phyloP scores from a whole-genome alignment of 2,888 invertebrate species.

The Carcina quercana region DNA sequence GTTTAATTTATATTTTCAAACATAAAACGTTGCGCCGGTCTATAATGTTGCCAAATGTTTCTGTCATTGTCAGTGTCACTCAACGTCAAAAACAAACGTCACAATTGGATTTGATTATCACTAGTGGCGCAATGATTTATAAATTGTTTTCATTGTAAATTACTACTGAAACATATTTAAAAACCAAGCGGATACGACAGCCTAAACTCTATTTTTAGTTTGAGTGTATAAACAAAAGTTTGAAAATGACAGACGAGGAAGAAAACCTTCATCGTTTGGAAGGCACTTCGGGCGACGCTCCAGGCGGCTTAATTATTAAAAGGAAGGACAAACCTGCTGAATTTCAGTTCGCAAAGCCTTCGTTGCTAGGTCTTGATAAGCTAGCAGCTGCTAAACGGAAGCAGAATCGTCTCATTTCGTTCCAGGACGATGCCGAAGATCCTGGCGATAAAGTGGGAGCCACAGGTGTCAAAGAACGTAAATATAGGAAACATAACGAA shows the following conservation, averaged over 20 bases:
- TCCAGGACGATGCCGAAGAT: conserved; percentile 58
- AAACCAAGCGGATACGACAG: no score
- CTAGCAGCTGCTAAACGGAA: conserved; percentile 85
- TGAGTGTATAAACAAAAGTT: no score
- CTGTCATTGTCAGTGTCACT: no score
- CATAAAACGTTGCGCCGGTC: no score
- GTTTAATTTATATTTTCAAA: no score
- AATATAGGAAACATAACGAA: conserved; percentile 85
- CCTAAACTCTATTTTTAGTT: no score
- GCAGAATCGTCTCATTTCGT: conserved; percentile 80
- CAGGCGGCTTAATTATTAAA: conserved; percentile 83
- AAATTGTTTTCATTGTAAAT: no score
- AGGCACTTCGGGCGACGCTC: conserved; percentile 77
- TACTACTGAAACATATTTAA: no score
- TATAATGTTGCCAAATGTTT: no score
- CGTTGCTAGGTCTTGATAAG: conserved; percentile 88
- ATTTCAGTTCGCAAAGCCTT: conserved; percentile 85
- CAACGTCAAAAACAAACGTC: no score
- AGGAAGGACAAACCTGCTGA: conserved; percentile 72
- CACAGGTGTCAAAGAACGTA: conserved; percentile 57
- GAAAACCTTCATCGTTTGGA: conserved; percentile 82
- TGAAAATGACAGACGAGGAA: conserved; percentile 59
- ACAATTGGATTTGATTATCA: no score
- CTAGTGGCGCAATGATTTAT: no score
- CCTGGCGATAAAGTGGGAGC: conserved; percentile 30